phyloP scores from a whole-genome alignment of 2,797 vertebrate genomes.

The Pseudochirops cupreus region DNA sequence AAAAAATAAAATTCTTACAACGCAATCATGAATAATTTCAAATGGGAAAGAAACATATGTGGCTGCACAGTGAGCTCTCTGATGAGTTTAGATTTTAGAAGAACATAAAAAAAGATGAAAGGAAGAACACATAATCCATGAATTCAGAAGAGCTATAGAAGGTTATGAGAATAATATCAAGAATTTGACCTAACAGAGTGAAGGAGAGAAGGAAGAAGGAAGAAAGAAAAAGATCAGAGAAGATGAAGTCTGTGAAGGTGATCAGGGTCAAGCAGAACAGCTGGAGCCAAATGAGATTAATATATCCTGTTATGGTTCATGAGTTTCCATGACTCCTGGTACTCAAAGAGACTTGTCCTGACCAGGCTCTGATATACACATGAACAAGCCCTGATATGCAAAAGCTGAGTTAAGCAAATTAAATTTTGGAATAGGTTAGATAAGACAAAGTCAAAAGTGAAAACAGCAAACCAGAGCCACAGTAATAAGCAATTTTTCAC shows the following conservation, averaged over 20 bases:
- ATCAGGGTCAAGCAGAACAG: neutral
- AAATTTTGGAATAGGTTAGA: conserved; percentile 9
- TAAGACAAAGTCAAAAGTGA: conserved; percentile 33
- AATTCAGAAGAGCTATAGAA: neutral
- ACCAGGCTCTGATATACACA: neutral
- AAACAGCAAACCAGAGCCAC: conserved; percentile 6
- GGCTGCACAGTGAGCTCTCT: neutral
- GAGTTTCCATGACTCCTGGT: neutral
- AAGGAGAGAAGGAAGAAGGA: neutral
- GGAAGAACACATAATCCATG: neutral
- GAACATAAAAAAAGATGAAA: neutral
- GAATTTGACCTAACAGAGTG: neutral
- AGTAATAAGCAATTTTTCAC: conserved; percentile 54
- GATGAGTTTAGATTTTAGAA: neutral
- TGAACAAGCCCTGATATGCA: neutral
- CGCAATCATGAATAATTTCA: neutral
- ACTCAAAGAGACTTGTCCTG: neutral
- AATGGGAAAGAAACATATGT: neutral
- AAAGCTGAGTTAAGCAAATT: neutral
- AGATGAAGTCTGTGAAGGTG: neutral
- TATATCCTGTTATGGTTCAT: neutral
- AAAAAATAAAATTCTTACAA: neutral
- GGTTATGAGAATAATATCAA: neutral
- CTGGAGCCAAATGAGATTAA: neutral
- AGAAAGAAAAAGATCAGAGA: neutral